phyloP scores from a whole-genome alignment of 30 jellyfish, hydroid and myxozoan species.

The Calvadosia cruxmelitensis region DNA sequence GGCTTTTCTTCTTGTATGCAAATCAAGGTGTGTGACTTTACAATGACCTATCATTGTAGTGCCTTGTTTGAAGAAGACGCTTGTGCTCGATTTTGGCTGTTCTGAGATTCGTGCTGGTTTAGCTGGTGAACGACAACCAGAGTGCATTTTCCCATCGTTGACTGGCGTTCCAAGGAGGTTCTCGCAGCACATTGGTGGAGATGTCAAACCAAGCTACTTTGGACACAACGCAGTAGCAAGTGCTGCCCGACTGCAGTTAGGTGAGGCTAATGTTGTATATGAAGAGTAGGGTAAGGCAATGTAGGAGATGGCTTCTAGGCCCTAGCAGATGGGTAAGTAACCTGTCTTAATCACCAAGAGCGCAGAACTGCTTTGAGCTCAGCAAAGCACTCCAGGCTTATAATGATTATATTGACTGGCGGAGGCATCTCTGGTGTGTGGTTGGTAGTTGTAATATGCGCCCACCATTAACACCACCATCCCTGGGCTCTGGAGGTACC shows the following conservation, averaged over 20 bases:
- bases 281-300: no score
- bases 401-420: no score
- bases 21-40: background rate
- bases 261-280: no score
- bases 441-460: no score
- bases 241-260: constrained; percentile 92
- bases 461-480: no score
- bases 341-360: no score
- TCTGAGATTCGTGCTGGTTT: constrained; percentile 81
- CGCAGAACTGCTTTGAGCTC: no score
- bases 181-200: constrained; percentile 77
- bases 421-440: no score
- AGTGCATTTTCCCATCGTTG: constrained; percentile 63
- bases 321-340: no score
- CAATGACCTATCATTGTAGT: background rate
- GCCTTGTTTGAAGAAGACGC: constrained; percentile 32
- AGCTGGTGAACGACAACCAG: constrained; percentile 73
- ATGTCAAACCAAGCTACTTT: constrained; percentile 63
- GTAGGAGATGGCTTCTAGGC: no score
- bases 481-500: no score
- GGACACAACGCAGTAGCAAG: constrained; percentile 79
- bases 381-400: no score
- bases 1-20: background rate
- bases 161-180: constrained; percentile 92
- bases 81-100: constrained; percentile 87